Conservation (phyloP, 2,113 vertebrate species). For the Saccopteryx bilineata region DNA sequence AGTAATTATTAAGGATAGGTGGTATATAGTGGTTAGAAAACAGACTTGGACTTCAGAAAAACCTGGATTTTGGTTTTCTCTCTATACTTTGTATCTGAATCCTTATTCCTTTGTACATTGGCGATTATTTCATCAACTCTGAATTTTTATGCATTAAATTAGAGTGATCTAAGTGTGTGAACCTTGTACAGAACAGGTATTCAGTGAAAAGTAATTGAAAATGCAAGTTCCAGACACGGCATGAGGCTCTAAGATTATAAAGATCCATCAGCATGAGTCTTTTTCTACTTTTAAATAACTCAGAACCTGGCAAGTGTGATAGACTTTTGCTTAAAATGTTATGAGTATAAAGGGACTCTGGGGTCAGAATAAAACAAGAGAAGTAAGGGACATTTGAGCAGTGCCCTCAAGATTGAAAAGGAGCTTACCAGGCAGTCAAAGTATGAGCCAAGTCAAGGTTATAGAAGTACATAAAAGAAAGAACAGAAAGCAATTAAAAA, state of each 20-base stretch:
- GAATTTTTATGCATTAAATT: background rate
- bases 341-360: background rate
- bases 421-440: background rate
- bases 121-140: background rate
- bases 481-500: background rate
- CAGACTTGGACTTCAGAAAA: slow-evolving; percentile 35
- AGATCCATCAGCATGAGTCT: background rate
- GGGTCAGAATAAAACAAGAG: background rate
- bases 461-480: background rate
- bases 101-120: background rate
- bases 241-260: background rate
- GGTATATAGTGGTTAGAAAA: background rate
- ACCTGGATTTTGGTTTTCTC: background rate
- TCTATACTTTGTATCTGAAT: background rate
- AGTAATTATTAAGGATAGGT: background rate
- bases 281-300: background rate
- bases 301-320: background rate
- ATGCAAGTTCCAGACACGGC: background rate
- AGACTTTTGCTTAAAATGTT: slow-evolving; percentile 46
- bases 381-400: background rate
- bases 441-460: background rate
- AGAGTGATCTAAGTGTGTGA: background rate
- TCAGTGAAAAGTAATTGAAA: background rate
- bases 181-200: background rate
- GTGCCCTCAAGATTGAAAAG: background rate